These are phyloP conservation scores for Catharus fuscescens DNA, from an alignment of 2,113 vertebrate species.

Conservation along the genomic window DNA sequence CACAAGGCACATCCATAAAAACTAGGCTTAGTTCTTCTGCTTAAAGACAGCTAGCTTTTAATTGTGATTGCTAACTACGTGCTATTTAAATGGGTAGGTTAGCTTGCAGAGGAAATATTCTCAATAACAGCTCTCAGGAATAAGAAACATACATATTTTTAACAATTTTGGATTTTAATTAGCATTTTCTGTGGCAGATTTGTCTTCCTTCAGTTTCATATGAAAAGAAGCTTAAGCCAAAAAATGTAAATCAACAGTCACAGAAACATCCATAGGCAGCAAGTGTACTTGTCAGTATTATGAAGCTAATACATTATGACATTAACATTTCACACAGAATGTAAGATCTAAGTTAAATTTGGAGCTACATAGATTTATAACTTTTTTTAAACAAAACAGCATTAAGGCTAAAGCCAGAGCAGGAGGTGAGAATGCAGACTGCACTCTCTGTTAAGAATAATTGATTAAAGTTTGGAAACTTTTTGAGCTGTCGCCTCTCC, in stretches of 20 bases:
- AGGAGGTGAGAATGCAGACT: not conserved
- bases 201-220: not conserved
- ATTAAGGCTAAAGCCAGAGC: not conserved
- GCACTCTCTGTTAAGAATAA: not conserved
- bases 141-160: not conserved
- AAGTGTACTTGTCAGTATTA: conserved; percentile 33
- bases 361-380: not conserved
- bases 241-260: not conserved
- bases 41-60: not conserved
- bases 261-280: conserved; percentile 10
- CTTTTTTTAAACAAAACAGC: not conserved
- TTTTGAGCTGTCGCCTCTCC: not conserved
- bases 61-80: not conserved
- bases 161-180: not conserved
- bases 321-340: conserved; percentile 10
- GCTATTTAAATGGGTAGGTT: not conserved
- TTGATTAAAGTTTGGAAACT: not conserved
- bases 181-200: not conserved
- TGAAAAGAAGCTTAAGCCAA: conserved; percentile 28
- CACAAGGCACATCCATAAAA: not conserved
- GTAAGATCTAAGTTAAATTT: conserved; percentile 7
- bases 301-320: conserved; percentile 8
- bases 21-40: not conserved
- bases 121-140: not conserved
- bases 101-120: not conserved